Evolutionary conservation across 2,113 vertebrate species (phyloP).

Genomic region (Brachypodius melanocephalos): DNA sequence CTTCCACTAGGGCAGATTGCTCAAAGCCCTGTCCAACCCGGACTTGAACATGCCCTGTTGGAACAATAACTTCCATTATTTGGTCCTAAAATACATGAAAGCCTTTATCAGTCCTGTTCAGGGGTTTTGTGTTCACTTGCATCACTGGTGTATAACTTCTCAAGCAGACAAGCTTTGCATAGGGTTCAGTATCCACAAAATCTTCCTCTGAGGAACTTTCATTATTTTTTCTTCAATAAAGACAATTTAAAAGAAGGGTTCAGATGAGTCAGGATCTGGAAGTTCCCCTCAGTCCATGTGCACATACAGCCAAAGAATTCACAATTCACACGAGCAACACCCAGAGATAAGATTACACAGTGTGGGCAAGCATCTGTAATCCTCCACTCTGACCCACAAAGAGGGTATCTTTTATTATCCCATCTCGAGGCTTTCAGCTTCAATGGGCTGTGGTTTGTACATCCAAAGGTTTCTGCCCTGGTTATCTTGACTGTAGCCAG

Average conservation of each 20-base stretch:
- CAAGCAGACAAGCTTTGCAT: neutral
- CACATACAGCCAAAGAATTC: neutral
- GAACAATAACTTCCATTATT: neutral
- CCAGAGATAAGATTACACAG: neutral
- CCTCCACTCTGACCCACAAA: neutral
- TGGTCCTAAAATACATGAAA: neutral
- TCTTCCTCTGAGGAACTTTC: neutral
- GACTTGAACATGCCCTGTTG: rapidly evolving
- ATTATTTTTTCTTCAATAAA: neutral
- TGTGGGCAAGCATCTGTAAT: neutral
- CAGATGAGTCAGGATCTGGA: neutral
- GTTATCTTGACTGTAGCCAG: neutral
- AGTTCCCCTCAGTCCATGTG: neutral
- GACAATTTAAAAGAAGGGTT: neutral
- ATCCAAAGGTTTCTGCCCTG: neutral
- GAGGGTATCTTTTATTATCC: neutral
- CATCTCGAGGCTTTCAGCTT: neutral
- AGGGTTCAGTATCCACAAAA: neutral
- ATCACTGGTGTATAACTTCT: neutral
- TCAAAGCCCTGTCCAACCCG: neutral
- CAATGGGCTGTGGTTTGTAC: neutral
- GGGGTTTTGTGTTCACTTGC: neutral
- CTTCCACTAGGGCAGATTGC: neutral
- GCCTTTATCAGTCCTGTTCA: neutral
- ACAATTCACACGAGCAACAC: neutral